Conservation (phyloP, 2,797 vertebrate genomes). For the Coilia nasus region DNA sequence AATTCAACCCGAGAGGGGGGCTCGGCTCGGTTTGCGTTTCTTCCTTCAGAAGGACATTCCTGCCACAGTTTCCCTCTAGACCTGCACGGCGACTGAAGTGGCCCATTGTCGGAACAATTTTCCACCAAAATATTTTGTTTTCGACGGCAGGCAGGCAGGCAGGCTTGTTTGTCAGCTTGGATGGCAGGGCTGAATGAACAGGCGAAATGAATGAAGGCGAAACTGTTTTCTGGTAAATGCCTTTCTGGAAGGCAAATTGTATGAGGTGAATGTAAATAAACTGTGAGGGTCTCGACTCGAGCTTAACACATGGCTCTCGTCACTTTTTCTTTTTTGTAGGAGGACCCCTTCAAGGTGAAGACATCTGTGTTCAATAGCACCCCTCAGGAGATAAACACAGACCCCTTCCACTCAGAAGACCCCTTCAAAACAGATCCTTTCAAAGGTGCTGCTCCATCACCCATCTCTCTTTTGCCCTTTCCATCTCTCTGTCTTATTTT, state of each 20-base stretch:
- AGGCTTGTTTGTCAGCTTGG: slow-evolving; percentile 13
- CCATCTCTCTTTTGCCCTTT: not conserved
- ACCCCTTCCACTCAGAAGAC: slow-evolving; percentile 95
- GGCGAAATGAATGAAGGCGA: not conserved
- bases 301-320: slow-evolving; percentile 8
- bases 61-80: slow-evolving; percentile 4
- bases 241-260: slow-evolving; percentile 17
- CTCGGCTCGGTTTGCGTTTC: not conserved
- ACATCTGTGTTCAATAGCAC: slow-evolving; percentile 83
- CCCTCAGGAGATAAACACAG: slow-evolving; percentile 83
- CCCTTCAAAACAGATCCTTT: slow-evolving; percentile 95
- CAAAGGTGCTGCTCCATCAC: slow-evolving; percentile 80
- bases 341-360: slow-evolving; percentile 94
- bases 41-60: slow-evolving; percentile 11
- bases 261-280: slow-evolving; percentile 13
- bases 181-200: not conserved
- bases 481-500: not conserved
- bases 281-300: not conserved
- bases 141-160: not conserved
- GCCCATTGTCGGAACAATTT: slow-evolving; percentile 7
- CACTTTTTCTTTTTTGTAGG: slow-evolving; percentile 68
- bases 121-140: not conserved
- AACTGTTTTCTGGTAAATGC: slow-evolving; percentile 6
- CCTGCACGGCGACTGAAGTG: slow-evolving; percentile 9
- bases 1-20: slow-evolving; percentile 18